Percentiles rank a stretch among this genome's conserved stretches.
Conservation (phyloP, 2,888 invertebrate genomes). For the Napeogenes sylphis region DNA sequence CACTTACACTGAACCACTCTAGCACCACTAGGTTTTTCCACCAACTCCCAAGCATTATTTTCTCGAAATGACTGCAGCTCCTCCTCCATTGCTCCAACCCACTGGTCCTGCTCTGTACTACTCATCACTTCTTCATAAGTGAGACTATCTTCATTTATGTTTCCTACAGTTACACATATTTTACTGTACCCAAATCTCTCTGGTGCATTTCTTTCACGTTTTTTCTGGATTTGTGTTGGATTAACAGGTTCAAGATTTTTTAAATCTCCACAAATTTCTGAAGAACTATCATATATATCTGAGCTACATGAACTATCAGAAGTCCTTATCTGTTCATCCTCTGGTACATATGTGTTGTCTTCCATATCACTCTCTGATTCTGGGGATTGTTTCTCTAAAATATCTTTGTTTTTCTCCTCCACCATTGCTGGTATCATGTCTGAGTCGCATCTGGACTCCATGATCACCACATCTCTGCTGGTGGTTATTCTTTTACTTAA, state of each 20-base stretch:
- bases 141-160: conserved; percentile 2
- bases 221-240: not conserved
- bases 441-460: conserved; percentile 11
- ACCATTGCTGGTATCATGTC: not conserved
- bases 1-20: conserved; percentile 31
- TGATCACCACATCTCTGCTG: conserved; percentile 28
- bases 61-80: conserved; percentile 30
- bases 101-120: conserved; percentile 19
- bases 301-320: not conserved
- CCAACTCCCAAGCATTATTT: conserved; percentile 31
- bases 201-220: not conserved
- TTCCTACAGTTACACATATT: conserved; percentile 6
- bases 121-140: conserved; percentile 14
- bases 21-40: conserved; percentile 13
- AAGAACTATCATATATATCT: not conserved
- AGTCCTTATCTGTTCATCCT: not conserved
- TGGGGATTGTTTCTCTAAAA: not conserved
- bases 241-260: not conserved
- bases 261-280: not conserved
- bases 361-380: not conserved
- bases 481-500: conserved; percentile 18
- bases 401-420: not conserved
- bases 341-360: not conserved
- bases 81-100: conserved; percentile 28
- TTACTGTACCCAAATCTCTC: not conserved